These are phyloP conservation scores for Australoheros facetus DNA, from an alignment of 2,797 vertebrate genomes.

Conservation along the genomic window DNA sequence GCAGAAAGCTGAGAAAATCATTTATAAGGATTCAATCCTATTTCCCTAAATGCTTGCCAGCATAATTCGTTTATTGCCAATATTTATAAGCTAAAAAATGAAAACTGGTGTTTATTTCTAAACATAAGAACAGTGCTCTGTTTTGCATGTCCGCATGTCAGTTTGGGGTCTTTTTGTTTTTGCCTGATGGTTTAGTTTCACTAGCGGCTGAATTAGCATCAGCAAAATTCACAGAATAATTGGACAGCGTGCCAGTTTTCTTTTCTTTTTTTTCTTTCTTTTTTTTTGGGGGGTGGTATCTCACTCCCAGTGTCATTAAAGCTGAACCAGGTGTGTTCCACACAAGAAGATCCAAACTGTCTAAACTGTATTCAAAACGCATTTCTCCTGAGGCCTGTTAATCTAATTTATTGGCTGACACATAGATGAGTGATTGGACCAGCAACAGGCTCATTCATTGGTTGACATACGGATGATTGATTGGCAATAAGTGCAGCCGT, in stretches of 20 bases:
- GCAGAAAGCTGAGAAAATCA: background rate
- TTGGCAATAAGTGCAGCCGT: conserved; percentile 32
- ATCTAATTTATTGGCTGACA: conserved; percentile 47
- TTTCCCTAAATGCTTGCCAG: background rate
- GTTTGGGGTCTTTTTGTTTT: background rate
- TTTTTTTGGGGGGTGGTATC: no score
- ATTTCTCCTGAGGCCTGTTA: conserved; percentile 14
- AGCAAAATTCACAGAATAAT: conserved; percentile 4
- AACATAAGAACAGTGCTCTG: background rate
- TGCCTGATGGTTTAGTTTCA: background rate
- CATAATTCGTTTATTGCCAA: background rate
- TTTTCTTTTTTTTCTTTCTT: background rate
- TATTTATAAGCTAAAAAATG: background rate
- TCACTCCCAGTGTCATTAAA: background rate
- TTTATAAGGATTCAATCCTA: background rate
- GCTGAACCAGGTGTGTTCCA: conserved; percentile 1
- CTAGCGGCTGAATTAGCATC: background rate
- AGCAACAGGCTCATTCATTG: conserved; percentile 48
- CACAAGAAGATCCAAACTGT: conserved; percentile 2
- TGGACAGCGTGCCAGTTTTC: background rate
- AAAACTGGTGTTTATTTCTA: background rate
- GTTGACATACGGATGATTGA: conserved; percentile 51
- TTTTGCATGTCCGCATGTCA: background rate
- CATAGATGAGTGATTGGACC: conserved; percentile 53
- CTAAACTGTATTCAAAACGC: conserved; percentile 32